Conservation (phyloP, 64 coral and sea anemone genomes). For the Stylophora pistillata region DNA sequence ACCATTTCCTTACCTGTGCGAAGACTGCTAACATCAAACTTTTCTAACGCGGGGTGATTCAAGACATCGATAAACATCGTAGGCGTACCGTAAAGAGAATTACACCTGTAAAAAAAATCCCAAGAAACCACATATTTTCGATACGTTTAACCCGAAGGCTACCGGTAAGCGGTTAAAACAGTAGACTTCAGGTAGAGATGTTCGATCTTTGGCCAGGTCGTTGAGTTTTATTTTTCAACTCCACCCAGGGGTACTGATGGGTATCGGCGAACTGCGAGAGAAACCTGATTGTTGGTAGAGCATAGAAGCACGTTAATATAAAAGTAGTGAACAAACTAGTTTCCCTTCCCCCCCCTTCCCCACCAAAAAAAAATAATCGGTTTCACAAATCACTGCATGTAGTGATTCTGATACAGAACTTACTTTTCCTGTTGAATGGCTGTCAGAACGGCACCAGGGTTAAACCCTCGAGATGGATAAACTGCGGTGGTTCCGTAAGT, state of each 20-base stretch:
- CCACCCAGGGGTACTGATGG: too few relatives aligned
- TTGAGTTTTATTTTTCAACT: too few relatives aligned
- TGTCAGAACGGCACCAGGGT: slow-evolving; percentile 71
- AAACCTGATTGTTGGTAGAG: too few relatives aligned
- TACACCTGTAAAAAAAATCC: slow-evolving; percentile 58
- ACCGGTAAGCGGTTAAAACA: too few relatives aligned
- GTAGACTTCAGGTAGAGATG: too few relatives aligned
- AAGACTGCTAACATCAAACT: slow-evolving; percentile 79
- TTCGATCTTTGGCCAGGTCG: too few relatives aligned
- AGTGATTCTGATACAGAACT: slow-evolving; percentile 1
- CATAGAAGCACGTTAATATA: too few relatives aligned
- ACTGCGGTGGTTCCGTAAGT: slow-evolving; percentile 86
- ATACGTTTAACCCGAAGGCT: too few relatives aligned
- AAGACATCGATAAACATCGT: slow-evolving; percentile 98
- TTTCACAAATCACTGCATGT: background rate
- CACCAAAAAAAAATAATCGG: background rate
- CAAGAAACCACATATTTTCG: too few relatives aligned
- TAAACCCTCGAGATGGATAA: slow-evolving; percentile 88
- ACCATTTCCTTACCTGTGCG: slow-evolving; percentile 64
- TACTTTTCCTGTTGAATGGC: slow-evolving; percentile 92
- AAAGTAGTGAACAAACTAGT: too few relatives aligned
- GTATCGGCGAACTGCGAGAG: too few relatives aligned
- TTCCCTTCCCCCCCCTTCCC: too few relatives aligned
- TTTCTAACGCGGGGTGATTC: slow-evolving; percentile 72
- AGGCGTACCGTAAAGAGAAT: slow-evolving; percentile 89